Evolutionary conservation across 2,888 invertebrate species (phyloP), one percentile per base, ranked within the genome.

Genomic region (Nomada lathburiana): DNA sequence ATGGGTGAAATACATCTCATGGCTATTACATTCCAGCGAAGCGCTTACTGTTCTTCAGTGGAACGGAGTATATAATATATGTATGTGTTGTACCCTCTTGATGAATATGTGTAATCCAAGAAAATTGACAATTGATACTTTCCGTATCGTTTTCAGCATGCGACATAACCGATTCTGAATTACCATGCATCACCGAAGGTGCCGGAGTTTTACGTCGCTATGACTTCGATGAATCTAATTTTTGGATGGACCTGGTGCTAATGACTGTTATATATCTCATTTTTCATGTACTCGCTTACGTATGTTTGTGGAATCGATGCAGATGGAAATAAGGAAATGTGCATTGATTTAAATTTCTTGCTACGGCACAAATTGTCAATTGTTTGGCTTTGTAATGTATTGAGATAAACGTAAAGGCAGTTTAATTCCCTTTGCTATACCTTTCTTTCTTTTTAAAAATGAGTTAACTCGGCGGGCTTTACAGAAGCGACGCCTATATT

Each of bases 11-110:
- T 96, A 97, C 90, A 91, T 98, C 7, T 98, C 98, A 0, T 98
- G 98, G 98, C 94, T 98, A 90, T 96, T 97, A 95, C 97, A 98
- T 93, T 97, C 97, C 16, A 97, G 97, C 88, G 98, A 98, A 94
- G 97, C 97, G 0, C 95, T 98, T 94, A 96, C 96, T 68, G 97
- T 97, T 85, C 94, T 97, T 18, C 98, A 98, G 90, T 98, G 98
- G 98, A 95, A 96, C 70, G 96, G 96, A 16, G 95, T 97, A 2
- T 94, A 95, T 74, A 96, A 97, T 92, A 97, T 97, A 86, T 95
- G 97, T 97, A 94, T 95, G 95, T 94, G 7, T 42, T 7, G 2
- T 2, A n/a, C 55, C 0, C 10, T 20, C 11, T 1, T 5, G 7
- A 80, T 59, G n/a, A 59, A 16, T 18, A 0, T 4, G 1, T 18